Base-by-base conservation (phyloP, 1,140 invertebrate genomes). In the Ceratina japonica region DNA sequence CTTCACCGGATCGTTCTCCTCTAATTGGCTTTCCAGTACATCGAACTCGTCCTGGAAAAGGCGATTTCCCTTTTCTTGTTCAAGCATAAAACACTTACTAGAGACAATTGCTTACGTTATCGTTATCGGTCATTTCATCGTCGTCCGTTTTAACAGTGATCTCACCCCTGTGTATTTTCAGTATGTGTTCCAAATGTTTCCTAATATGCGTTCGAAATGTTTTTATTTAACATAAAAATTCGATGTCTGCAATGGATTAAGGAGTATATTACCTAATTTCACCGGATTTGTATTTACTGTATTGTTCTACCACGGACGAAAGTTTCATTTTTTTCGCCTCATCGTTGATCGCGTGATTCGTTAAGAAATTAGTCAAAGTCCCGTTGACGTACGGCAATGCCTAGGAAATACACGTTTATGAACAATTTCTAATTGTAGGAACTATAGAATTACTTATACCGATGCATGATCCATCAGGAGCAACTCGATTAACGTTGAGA, bases 351-450 rank as follows among this genome's bases (percentile, higher is more conserved):
- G 90, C 84, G 12, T 92, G 91, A 80, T 94, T 93, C 1, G 90
- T 91, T 27, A 95, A 84, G 75, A 95, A 94, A 88, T 94, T 95
- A 86, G 94, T 95, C 52, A 95, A 86, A 15, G 93, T 92, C 52
- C 94, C 94, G 88, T 94, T 94, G 16, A 95, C 91, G 86, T 94
- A 95, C 0, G 93, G 94, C 20, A 93, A 87, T 62, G 94, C 93
- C 94, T 94, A 31, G 37, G 85, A 76, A 72, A 80, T 22, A 20
- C 49, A 24, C 15, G 58, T 73, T 27, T 37, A 56, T 15, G 4
- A 7, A 56, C 16, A 64, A 8, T 54, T 66, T n/a, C 15, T 15
- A 61, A 31, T 54, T 80, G 1, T 27, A 31, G 0, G 4, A 49
- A 65, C 27, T 24, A 18, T 44, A 37, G n/a, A 22, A 62, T 44